phyloP scores from a whole-genome alignment of 2,113 vertebrate genomes.

The Ictalurus punctatus region DNA sequence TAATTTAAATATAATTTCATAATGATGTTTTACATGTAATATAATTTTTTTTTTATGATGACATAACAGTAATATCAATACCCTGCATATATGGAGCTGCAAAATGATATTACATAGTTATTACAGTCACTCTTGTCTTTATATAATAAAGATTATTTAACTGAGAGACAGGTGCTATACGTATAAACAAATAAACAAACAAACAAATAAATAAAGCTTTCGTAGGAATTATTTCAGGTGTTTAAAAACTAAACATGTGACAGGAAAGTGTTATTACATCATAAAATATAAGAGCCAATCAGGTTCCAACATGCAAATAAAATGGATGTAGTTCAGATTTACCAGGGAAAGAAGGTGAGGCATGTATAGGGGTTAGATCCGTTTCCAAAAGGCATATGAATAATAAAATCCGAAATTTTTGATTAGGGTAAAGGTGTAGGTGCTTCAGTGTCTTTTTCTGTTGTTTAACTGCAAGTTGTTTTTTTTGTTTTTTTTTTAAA shows the following conservation, averaged over 20 bases:
- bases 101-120: neutral
- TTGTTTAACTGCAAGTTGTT: neutral
- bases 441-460: neutral
- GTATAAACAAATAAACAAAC: no score
- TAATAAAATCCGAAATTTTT: neutral
- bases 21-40: neutral
- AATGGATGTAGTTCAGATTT: neutral
- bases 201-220: neutral
- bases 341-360: no score
- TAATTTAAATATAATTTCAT: no score
- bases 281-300: neutral
- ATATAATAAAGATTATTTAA: neutral
- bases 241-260: neutral
- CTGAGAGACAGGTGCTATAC: no score
- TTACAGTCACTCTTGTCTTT: neutral
- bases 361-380: no score
- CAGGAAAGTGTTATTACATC: neutral
- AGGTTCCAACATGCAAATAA: neutral
- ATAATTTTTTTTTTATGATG: neutral
- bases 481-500: no score
- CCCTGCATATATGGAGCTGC: neutral
- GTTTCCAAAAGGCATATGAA: no score
- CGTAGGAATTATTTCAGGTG: no score
- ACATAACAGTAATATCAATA: neutral
- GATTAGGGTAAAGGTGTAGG: neutral